These are phyloP conservation scores for Leptestheria dahalacensis DNA, from an alignment of 1,140 invertebrate genomes.

Conservation along the genomic window DNA sequence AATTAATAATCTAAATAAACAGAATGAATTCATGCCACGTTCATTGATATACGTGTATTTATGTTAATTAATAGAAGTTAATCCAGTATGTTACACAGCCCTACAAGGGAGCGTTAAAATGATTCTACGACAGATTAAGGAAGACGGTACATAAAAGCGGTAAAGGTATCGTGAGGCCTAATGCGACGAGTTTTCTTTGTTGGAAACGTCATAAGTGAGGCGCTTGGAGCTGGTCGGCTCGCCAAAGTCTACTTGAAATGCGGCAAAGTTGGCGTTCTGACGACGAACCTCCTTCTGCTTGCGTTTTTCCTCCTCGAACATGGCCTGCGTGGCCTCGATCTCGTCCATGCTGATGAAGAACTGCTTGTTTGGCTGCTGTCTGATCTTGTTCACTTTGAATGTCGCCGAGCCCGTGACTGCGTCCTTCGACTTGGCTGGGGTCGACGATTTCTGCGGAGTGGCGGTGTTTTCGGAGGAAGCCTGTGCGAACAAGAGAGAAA, in stretches of 20 bases:
- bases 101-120: no score
- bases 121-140: no score
- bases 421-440: neutral
- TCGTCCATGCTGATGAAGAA: conserved; percentile 13
- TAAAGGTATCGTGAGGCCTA: no score
- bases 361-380: neutral
- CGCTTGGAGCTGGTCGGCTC: neutral
- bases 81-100: no score
- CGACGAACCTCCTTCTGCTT: neutral
- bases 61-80: no score
- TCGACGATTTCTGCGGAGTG: neutral
- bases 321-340: neutral
- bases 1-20: no score
- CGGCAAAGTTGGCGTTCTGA: neutral
- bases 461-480: no score
- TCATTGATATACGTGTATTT: no score
- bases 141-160: no score
- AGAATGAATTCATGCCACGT: no score
- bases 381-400: neutral
- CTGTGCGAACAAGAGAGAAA: neutral
- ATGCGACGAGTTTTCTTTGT: no score
- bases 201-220: neutral
- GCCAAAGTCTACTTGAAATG: conserved; percentile 12
- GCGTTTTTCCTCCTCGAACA: conserved; percentile 6
- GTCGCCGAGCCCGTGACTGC: neutral